A percentile compares a stretch with the other conserved stretches of the same genome.
phyloP scores from a whole-genome alignment of 2,113 vertebrate genomes.

The Hymenochirus boettgeri region DNA sequence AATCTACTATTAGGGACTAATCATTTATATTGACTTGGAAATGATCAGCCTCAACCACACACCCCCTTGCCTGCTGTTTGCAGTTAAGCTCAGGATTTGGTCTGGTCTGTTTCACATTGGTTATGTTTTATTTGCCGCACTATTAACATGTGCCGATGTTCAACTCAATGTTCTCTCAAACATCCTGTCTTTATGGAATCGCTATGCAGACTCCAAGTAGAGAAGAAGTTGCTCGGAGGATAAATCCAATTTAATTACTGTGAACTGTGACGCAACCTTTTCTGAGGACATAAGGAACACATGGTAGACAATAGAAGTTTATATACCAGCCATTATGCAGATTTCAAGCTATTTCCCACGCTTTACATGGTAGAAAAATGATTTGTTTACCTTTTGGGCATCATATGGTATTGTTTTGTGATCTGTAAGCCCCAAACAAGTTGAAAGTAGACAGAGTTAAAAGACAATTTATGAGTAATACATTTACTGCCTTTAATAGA shows the following conservation, averaged over 20 bases:
- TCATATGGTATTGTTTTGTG: not conserved
- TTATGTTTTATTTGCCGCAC: slow-evolving; percentile 2
- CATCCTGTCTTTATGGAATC: slow-evolving; percentile 21
- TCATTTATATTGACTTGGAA: no score
- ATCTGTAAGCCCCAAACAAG: not conserved
- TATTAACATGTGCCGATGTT: slow-evolving; percentile 1
- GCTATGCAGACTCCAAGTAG: slow-evolving; percentile 1
- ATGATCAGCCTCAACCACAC: no score
- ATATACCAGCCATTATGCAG: slow-evolving; percentile 28
- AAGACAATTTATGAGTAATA: slow-evolving; percentile 6
- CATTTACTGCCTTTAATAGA: not conserved
- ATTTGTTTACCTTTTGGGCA: not conserved
- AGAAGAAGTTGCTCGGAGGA: not conserved
- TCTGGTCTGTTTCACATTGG: slow-evolving; percentile 4
- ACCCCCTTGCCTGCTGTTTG: no score
- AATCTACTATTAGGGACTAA: no score
- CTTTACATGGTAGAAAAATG: not conserved
- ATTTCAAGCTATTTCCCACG: no score
- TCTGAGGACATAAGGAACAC: slow-evolving; percentile 17
- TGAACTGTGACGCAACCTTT: slow-evolving; percentile 35
- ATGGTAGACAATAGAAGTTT: not conserved
- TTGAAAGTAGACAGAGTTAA: slow-evolving; percentile 5
- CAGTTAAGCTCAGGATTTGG: no score
- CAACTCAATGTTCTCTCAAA: slow-evolving; percentile 6
- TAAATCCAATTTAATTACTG: slow-evolving; percentile 23